Base-by-base conservation (phyloP, 2,113 vertebrate genomes). In the Microtus pennsylvanicus region DNA sequence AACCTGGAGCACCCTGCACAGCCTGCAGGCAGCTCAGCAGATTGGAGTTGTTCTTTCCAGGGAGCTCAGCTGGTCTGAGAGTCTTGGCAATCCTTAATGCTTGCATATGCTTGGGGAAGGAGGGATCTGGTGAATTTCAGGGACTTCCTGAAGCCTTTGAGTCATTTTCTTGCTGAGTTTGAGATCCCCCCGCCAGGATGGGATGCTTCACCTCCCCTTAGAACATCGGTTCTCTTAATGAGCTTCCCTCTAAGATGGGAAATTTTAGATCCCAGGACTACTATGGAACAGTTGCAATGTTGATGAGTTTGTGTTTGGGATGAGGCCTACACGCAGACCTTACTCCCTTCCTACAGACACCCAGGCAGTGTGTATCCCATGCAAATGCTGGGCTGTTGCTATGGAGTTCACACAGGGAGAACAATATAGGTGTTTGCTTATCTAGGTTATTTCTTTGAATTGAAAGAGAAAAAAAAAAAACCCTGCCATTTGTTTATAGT, bases 271-370 rank as follows among this genome's bases (percentile, higher is more conserved):
- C 14, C 1, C 2, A 42, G 80, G n/a, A 83, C 35, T 28, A n/a
- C 55, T 63, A 28, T 28, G 52, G 24, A 83, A 63, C 11, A 38
- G 14, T 17, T 4, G 55, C 88, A 17, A 1, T 2, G 21, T 1
- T 10, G 10, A 55, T 63, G 80, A 38, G 22, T 83, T 61, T 9
- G 52, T 11, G 3, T 12, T 12, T 35, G 13, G n/a, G 35, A 45
- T 30, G 52, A 50, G 3, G n/a, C 1, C 69, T 14, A 2, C 5
- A 2, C 7, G 10, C 7, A 3, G 19, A 10, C 13, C 0, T 63
- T n/a, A 33, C 50, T 67, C 26, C 42, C 38, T n/a, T 1, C 26
- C 63, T 7, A 14, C n/a, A 45, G 30, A 26, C 13, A 1, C 7
- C 3, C 28, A 9, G 24, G 14, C 22, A 63, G 55, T 52, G 4